These are phyloP conservation scores for Anguilla obscura DNA, from an alignment of 2,797 vertebrate genomes.

Conservation along the genomic window DNA sequence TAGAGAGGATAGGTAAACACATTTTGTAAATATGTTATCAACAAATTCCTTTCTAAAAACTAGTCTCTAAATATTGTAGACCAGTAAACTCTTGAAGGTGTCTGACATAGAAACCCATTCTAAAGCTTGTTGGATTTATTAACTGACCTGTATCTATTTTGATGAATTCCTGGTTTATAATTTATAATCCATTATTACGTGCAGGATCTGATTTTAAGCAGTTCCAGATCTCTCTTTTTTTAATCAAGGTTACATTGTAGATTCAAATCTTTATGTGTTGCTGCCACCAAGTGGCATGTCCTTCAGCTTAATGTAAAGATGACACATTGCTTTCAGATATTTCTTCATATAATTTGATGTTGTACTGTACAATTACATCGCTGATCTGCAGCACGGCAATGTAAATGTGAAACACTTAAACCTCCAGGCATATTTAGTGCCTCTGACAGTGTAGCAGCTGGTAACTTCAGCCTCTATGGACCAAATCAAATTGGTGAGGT, in stretches of 20 bases:
- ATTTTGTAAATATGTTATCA: background rate
- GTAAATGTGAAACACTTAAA: conserved; percentile 1
- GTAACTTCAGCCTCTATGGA: background rate
- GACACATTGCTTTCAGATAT: background rate
- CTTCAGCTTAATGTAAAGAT: background rate
- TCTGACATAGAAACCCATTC: background rate
- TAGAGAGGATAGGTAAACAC: background rate
- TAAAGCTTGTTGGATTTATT: background rate
- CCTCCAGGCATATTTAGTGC: background rate
- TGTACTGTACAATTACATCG: background rate
- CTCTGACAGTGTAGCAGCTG: background rate
- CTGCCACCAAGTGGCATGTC: conserved; percentile 28
- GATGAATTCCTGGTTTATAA: background rate
- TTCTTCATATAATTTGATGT: background rate
- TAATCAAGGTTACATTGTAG: background rate
- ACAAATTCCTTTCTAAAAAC: background rate
- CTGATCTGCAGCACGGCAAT: background rate
- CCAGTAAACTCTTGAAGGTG: background rate
- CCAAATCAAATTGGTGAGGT: background rate
- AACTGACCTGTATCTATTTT: background rate
- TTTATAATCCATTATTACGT: background rate
- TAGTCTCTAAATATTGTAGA: background rate
- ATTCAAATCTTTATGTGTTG: conserved; percentile 18
- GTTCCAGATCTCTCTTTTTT: background rate
- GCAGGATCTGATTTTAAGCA: background rate